Evolutionary conservation across 2,888 invertebrate species (phyloP), one percentile per base, ranked within the genome.

Genomic region (Apeira syringaria): DNA sequence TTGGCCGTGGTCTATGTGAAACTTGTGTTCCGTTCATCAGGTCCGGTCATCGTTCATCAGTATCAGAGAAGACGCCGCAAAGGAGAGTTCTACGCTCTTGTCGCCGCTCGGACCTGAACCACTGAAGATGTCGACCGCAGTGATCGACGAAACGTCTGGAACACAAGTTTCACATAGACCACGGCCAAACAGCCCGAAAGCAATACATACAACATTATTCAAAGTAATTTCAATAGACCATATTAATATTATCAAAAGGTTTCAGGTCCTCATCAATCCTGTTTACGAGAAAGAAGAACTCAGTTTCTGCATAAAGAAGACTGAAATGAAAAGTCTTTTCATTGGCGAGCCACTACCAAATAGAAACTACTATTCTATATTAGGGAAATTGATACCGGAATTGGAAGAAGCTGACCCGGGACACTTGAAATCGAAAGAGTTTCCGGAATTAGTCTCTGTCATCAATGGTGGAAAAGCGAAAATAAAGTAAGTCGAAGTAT

Each of bases 251-350:
- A 26, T 32, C 5, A 41, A 28, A 37, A 48, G 45, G 15, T 68
- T 68, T 20, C 72, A 94, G 93, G 96, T 96, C 2, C 92, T 94
- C 34, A 91, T 97, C 34, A 98, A 98, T 68, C 94, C 97, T 0
- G 91, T 92, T 0, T 97, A 95, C 70, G 92, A 93, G 67, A 85
- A 91, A 5, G 68, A 82, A 0, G 98, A 98, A 72, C 62, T 98
- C 1, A 89, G 92, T 38, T 96, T 93, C 70, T 94, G 94, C 44
- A 69, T 98, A 7, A 91, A 93, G 32, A 95, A 96, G 81, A 94
- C 94, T 0, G 92, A 90, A 0, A 83, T 94, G 13, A 94, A 93
- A 64, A 93, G 93, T 2, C 66, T 97, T 0, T 68, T 98, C 0
- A 90, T 94, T 2, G 92, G 94, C 0, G 92, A 92, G 12, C 81